Evolutionary conservation across 2,113 vertebrate genomes (phyloP), one percentile per base, ranked within the genome.

Genomic region (Pelecanoides urinatrix): DNA sequence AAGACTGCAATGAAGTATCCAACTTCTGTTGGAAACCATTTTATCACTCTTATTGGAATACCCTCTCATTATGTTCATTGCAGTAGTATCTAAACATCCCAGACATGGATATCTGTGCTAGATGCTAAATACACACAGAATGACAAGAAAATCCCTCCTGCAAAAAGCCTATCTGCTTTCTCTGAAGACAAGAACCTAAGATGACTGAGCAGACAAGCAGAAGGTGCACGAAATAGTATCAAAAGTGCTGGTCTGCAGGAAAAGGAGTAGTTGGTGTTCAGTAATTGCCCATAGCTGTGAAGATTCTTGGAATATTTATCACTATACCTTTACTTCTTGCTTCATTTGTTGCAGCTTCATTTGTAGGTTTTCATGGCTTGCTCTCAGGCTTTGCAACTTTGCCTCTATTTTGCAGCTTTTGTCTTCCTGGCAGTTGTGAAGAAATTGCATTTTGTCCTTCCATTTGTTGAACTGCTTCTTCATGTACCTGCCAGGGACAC

Each of bases 391-490:
- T 42, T 97, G 97, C 96, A 99, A 96, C 79, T 98, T 98, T 67
- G 96, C 96, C 95, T 99, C 98, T 95, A 99, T 97, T 92, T 97
- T 92, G 15, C 91, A 92, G 56, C 91, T 98, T 95, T 96, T 98
- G 85, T 98, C 97, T 96, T 99, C 98, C 84, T 99, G 98, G 73
- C 85, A 80, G 52, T 95, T 76, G 7, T 98, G 97, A 67, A 99
- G 97, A 40, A 98, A 97, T 94, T 98, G 98, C 50, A 98, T 91
- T n/a, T 98, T 95, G 32, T 97, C 89, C 85, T 97, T 98, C 98
- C 97, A 97, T 53, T 44, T 81, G 7, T 97, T 96, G 86, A 99
- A 94, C 68, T 98, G 96, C 65, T 98, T 98, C 92, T 98, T 98
- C 92, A 99, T 88, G 73, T 98, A 78, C 96, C 99, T 99, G 94